phyloP scores from a whole-genome alignment of 2,888 invertebrate species.

The Gisinianus flammeolus region DNA sequence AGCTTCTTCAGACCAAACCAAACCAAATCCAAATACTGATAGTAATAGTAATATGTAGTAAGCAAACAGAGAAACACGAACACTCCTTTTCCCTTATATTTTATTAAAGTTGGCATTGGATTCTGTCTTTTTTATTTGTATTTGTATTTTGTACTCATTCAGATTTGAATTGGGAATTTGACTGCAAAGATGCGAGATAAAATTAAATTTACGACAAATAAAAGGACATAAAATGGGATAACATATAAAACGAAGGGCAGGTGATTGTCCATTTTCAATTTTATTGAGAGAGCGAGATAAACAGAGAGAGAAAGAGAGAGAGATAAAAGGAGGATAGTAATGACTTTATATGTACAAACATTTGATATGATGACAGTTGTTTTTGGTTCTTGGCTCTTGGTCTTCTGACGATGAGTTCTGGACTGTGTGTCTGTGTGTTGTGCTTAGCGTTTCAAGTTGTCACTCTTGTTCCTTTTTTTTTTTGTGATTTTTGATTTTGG shows the following conservation, averaged over 20 bases:
- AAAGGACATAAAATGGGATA: not conserved
- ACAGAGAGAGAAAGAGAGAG: not conserved
- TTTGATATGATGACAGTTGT: not conserved
- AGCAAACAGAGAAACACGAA: not conserved
- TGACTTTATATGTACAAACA: not conserved
- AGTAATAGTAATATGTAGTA: not conserved
- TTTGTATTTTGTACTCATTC: not conserved
- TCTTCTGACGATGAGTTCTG: not conserved
- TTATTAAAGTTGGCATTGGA: no score
- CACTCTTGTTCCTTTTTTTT: no score
- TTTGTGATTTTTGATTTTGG: not conserved
- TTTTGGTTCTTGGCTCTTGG: not conserved
- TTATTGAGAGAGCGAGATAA: no score
- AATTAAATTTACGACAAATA: conserved; percentile 10
- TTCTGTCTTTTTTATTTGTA: not conserved
- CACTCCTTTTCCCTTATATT: no score
- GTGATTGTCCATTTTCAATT: no score
- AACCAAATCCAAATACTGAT: not conserved
- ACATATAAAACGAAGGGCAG: conserved; percentile 9
- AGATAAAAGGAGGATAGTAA: not conserved
- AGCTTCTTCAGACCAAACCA: not conserved
- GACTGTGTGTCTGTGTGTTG: not conserved
- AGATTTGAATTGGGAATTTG: no score
- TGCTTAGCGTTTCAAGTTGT: conserved; percentile 12
- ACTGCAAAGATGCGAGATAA: conserved; percentile 1